Evolutionary conservation across 1,140 invertebrate genomes (phyloP), one percentile per base, ranked within the genome.

Genomic region (Araneus ventricosus): DNA sequence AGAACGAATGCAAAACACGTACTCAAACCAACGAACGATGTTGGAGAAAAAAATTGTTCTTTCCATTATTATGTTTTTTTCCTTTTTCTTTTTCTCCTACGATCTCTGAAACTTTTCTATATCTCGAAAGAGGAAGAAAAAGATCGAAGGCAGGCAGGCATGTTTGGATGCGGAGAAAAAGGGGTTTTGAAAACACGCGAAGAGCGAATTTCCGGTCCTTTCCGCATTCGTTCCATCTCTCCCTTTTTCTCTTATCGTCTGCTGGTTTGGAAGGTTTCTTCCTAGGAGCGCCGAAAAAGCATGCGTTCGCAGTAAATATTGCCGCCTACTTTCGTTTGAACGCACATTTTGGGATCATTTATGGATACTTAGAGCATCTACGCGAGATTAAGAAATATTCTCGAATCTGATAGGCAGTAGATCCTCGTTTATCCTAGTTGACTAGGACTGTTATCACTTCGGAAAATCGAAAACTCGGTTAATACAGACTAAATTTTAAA

Each of bases 1-100:
- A 59, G 41, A 90, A 80, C 41, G 57, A 79, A 91, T 91, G 89
- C 89, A 84, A 91, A 82, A 91, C 89, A 91, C 89, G 89, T 91
- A 84, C 79, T 88, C 37, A 6, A 17, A 27, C 24, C 30, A 88
- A 88, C 37, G 41, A 75, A 75, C 37, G 41, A 88, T 70, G 61
- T 24, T 79, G 17, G 67, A 79, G 14, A 5, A 30, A n/a, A n/a
- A n/a, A n/a, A n/a, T n/a, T n/a, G n/a, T n/a, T 67, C 22, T 57
- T 88, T 88, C 20, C 57, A 61, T 79, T 52, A 34, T 70, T 79
- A 14, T 41, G 27, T 80, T 90, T 52, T 79, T 82, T 80, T 27
- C 30, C 45, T 75, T 70, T 89, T 24, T 59, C 39, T 67, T 88
- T 88, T 59, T 39, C 57, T 88, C 37, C 61, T n/a, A n/a, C 61